These are phyloP conservation scores for Felis chaus DNA, from an alignment of 2,113 vertebrate species.

Conservation along the genomic window DNA sequence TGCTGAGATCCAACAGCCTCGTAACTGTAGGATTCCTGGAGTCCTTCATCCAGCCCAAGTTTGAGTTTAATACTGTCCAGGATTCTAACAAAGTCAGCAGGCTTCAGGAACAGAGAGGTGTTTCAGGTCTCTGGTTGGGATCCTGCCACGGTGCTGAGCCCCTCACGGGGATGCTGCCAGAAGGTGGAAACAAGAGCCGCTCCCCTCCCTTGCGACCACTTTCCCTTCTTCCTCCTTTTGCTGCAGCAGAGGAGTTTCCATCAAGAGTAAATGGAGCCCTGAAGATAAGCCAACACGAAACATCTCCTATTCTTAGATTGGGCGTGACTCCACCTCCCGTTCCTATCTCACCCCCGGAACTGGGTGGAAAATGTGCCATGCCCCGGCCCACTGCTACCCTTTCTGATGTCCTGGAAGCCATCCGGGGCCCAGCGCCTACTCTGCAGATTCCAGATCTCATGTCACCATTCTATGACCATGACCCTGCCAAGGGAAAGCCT, in stretches of 20 bases:
- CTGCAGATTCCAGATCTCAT: background rate
- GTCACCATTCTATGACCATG: background rate
- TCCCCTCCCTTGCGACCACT: background rate
- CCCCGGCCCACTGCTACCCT: background rate
- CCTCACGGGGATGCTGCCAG: background rate
- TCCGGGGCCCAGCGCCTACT: background rate
- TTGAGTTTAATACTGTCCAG: background rate
- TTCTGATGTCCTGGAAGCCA: background rate
- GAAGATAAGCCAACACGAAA: background rate
- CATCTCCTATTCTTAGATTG: background rate
- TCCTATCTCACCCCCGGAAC: no score
- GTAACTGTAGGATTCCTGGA: background rate
- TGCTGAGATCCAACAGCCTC: background rate
- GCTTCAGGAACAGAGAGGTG: background rate
- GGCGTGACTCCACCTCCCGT: fast-evolving
- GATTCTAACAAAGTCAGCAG: background rate
- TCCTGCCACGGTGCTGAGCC: background rate
- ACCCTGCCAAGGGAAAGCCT: background rate
- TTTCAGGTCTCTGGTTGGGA: background rate
- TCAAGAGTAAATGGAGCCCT: background rate
- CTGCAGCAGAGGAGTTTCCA: background rate
- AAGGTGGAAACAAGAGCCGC: background rate
- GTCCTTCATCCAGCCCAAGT: background rate
- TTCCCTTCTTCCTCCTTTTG: background rate
- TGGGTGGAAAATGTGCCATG: background rate